phyloP scores from a whole-genome alignment of 2,797 vertebrate genomes.

The Anolis apletophallus region DNA sequence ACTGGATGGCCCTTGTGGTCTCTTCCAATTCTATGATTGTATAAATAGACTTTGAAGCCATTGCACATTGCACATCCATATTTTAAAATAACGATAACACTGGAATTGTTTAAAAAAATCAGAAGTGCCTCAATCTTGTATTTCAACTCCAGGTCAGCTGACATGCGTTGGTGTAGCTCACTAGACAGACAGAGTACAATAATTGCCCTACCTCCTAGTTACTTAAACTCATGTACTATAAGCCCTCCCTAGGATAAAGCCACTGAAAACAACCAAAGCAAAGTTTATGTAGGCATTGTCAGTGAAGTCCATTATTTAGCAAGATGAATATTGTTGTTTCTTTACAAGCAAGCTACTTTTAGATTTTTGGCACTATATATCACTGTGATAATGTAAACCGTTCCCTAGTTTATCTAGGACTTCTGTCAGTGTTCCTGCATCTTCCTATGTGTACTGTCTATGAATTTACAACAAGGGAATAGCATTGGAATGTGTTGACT shows the following conservation, averaged over 20 bases:
- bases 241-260: background rate
- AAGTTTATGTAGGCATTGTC: background rate
- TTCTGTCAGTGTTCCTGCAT: background rate
- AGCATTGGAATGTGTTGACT: slow-evolving; percentile 1
- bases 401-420: background rate
- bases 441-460: background rate
- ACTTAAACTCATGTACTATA: background rate
- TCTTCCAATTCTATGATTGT: too few species aligned
- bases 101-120: too few species aligned
- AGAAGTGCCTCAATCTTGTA: too few species aligned
- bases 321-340: background rate
- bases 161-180: too few species aligned
- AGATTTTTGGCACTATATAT: background rate
- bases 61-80: too few species aligned
- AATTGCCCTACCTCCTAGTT: too few species aligned
- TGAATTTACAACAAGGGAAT: background rate
- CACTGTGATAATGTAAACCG: background rate
- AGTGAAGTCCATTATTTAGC: background rate
- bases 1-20: too few species aligned
- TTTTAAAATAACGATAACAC: too few species aligned
- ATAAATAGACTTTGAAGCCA: too few species aligned
- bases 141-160: too few species aligned
- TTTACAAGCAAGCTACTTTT: background rate
- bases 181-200: too few species aligned
- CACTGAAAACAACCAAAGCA: background rate